Evolutionary conservation across 2,113 vertebrate genomes (phyloP).

Genomic region (Dicaeum eximium): DNA sequence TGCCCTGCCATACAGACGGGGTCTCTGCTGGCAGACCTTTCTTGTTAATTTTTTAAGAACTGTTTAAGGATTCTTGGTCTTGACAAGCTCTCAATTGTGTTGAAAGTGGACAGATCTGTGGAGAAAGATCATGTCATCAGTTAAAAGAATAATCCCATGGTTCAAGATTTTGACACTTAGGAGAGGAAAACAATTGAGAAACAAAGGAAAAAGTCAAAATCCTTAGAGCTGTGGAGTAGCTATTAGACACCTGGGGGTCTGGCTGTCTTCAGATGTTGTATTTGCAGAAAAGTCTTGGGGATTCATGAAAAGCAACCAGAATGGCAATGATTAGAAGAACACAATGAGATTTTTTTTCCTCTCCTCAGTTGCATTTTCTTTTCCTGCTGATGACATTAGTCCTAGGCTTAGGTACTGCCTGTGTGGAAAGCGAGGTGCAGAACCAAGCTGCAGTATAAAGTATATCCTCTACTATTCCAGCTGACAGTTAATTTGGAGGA

Average conservation of each 20-base stretch:
- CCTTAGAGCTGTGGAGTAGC: not conserved
- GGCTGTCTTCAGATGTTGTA: not conserved
- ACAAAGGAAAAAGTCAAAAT: not conserved
- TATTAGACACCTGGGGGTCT: not conserved
- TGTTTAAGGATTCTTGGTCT: not conserved
- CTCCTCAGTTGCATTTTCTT: not conserved
- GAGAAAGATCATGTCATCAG: not conserved
- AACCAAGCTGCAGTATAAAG: not conserved
- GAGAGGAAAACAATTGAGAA: conserved; percentile 42
- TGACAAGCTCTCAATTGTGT: not conserved
- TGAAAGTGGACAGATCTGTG: not conserved
- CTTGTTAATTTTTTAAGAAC: conserved; percentile 2
- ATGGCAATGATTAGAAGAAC: not conserved
- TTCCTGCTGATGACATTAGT: not conserved
- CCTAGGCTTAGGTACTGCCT: not conserved
- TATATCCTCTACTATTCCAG: not conserved
- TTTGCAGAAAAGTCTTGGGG: not conserved
- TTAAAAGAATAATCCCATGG: not conserved
- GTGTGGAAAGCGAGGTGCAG: rapidly evolving
- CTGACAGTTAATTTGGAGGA: not conserved
- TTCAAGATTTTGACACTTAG: not conserved
- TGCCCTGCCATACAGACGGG: not conserved
- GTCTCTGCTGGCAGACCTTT: not conserved
- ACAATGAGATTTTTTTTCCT: not conserved
- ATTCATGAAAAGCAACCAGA: not conserved